Conservation (phyloP, 2,888 invertebrate species). For the Microctonus hyperodae region DNA sequence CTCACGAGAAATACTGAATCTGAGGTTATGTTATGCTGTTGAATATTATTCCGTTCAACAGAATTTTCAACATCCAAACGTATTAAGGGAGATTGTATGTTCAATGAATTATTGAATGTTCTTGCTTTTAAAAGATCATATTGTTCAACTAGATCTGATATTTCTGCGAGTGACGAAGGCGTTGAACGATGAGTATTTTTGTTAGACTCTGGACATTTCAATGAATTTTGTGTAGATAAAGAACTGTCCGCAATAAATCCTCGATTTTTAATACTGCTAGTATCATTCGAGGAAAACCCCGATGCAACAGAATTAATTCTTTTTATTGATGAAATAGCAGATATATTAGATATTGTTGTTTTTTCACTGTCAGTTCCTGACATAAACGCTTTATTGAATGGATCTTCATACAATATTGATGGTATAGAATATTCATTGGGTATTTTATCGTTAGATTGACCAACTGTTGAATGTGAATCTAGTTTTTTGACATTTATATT, state of each 20-base stretch:
- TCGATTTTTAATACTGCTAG: conserved; percentile 47
- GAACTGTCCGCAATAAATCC: conserved; percentile 45
- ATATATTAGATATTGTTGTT: conserved; percentile 45
- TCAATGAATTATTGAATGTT: not conserved
- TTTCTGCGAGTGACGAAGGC: conserved; percentile 42
- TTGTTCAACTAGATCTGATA: conserved; percentile 44
- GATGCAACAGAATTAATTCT: conserved; percentile 41
- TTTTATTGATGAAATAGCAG: conserved; percentile 50
- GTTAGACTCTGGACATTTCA: not conserved
- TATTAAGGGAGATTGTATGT: not conserved
- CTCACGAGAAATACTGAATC: conserved; percentile 55
- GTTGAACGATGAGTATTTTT: not conserved
- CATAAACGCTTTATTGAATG: conserved; percentile 44
- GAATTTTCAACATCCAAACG: conserved; percentile 24
- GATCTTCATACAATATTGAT: conserved; percentile 41
- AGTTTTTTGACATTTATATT: conserved; percentile 32
- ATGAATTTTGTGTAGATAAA: conserved; percentile 21
- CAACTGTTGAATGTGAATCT: conserved; percentile 40
- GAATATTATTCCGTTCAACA: conserved; percentile 29
- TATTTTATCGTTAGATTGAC: conserved; percentile 31
- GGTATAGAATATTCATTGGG: not conserved
- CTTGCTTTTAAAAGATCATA: conserved; percentile 7
- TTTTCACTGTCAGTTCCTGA: conserved; percentile 23
- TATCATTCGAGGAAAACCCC: conserved; percentile 37
- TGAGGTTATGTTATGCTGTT: conserved; percentile 41